These are phyloP conservation scores for Arrhopalites spinosus DNA, from an alignment of 2,888 invertebrate genomes.

Conservation along the genomic window DNA sequence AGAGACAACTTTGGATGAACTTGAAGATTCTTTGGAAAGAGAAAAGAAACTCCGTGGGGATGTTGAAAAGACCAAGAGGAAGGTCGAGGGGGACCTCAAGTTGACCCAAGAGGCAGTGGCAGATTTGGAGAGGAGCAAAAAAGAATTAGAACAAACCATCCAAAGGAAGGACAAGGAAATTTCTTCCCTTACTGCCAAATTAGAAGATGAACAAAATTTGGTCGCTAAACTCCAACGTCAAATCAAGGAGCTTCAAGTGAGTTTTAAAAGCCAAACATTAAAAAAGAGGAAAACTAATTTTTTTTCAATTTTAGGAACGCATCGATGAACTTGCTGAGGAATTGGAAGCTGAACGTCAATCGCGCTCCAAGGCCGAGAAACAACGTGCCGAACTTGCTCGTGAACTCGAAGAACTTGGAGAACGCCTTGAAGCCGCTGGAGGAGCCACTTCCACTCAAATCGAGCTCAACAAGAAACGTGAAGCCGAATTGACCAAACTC, in stretches of 20 bases:
- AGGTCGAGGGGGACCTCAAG: constrained; percentile 67
- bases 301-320: too few species aligned
- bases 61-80: constrained; percentile 66
- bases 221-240: constrained; percentile 45
- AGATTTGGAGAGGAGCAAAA: constrained; percentile 62
- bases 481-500: constrained; percentile 97
- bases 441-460: constrained; percentile 95
- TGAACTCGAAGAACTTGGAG: constrained; percentile 95
- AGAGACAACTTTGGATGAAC: constrained; percentile 97
- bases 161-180: constrained; percentile 66
- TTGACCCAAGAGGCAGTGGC: constrained; percentile 58
- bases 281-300: too few species aligned
- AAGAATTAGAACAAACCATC: constrained; percentile 62
- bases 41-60: constrained; percentile 96
- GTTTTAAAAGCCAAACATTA: too few species aligned
- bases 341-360: constrained; percentile 97
- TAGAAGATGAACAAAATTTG: constrained; percentile 45
- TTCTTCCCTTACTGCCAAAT: constrained; percentile 61
- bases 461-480: constrained; percentile 99
- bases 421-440: constrained; percentile 97
- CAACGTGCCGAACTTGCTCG: constrained; percentile 96
- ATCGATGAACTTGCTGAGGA: constrained; percentile 99
- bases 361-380: constrained; percentile 81
- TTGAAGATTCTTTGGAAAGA: constrained; percentile 97
- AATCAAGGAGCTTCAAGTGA: constrained; percentile 47